Conservation (phyloP, 2,888 invertebrate genomes). For the Hirtodrosophila histrioides region DNA sequence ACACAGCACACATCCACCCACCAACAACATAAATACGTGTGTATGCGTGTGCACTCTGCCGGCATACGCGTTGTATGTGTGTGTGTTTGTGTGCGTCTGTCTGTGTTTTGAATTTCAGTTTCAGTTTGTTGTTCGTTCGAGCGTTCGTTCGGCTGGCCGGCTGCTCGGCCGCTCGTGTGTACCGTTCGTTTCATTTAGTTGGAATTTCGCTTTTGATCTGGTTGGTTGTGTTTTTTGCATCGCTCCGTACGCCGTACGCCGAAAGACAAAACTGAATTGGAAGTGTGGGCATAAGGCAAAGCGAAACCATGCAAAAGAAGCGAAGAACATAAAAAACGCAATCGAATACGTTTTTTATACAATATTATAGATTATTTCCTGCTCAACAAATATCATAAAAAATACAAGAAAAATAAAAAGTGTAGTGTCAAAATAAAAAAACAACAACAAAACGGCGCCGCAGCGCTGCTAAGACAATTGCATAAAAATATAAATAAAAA, state of each 20-base stretch:
- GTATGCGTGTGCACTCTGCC: slow-evolving; percentile 39
- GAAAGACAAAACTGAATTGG: slow-evolving; percentile 43
- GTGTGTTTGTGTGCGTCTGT: slow-evolving; percentile 22
- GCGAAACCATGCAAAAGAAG: slow-evolving; percentile 59
- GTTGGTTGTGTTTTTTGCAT: slow-evolving; percentile 77
- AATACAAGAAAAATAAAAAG: slow-evolving; percentile 27
- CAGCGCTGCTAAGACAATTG: slow-evolving; percentile 2
- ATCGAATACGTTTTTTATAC: slow-evolving; percentile 40
- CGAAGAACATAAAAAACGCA: slow-evolving; percentile 51
- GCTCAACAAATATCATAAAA: slow-evolving; percentile 41
- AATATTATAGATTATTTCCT: slow-evolving; percentile 35
- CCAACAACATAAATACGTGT: slow-evolving; percentile 35
- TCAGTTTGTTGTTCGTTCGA: slow-evolving; percentile 50
- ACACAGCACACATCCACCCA: slow-evolving; percentile 32
- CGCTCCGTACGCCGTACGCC: slow-evolving; percentile 51
- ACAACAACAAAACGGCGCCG: slow-evolving; percentile 34
- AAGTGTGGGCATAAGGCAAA: slow-evolving; percentile 46
- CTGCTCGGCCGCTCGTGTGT: slow-evolving; percentile 29
- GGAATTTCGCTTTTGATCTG: slow-evolving; percentile 84
- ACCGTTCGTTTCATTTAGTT: slow-evolving; percentile 75
- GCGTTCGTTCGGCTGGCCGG: slow-evolving; percentile 24
- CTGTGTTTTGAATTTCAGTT: slow-evolving; percentile 48
- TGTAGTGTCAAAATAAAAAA: slow-evolving; percentile 33
- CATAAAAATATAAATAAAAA: slow-evolving; percentile 20
- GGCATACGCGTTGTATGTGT: slow-evolving; percentile 30